These are phyloP conservation scores for Baronia brevicornis DNA, from an alignment of 2,888 invertebrate species.

Conservation along the genomic window DNA sequence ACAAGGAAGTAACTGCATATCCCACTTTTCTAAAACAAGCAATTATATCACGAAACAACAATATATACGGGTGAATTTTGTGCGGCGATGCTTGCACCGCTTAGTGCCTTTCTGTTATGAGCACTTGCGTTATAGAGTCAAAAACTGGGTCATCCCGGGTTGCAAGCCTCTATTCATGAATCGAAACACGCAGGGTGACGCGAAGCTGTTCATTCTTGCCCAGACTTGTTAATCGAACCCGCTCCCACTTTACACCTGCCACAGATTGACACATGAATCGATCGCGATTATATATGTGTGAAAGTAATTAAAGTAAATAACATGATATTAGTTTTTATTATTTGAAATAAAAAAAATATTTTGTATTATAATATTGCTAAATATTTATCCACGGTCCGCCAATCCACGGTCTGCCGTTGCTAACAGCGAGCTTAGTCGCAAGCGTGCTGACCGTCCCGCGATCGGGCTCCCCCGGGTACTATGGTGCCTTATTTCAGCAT, in stretches of 20 bases:
- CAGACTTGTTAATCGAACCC: conserved; percentile 46
- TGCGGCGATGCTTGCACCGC: conserved; percentile 15
- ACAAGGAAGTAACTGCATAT: conserved; percentile 34
- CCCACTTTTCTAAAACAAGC: conserved; percentile 29
- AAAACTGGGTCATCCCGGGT: conserved; percentile 81
- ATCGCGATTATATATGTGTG: too few relatives aligned
- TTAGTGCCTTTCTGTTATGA: conserved; percentile 31
- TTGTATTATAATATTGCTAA: conserved; percentile 1
- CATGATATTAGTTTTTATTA: background rate
- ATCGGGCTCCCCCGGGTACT: too few relatives aligned
- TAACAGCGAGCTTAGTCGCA: too few relatives aligned
- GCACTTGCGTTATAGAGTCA: conserved; percentile 46
- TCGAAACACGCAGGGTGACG: conserved; percentile 62
- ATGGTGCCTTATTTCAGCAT: too few relatives aligned
- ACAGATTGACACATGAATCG: conserved; percentile 34
- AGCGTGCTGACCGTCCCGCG: too few relatives aligned
- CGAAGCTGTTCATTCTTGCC: conserved; percentile 61
- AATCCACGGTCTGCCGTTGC: too few relatives aligned
- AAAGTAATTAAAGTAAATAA: too few relatives aligned
- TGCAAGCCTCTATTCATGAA: conserved; percentile 79
- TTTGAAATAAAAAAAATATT: background rate
- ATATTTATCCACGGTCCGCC: too few relatives aligned
- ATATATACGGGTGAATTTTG: conserved; percentile 22
- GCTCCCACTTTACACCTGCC: conserved; percentile 36
- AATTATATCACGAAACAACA: conserved; percentile 19